Base-by-base conservation (phyloP, 2,113 vertebrate species). In the Oenanthe oenanthe region DNA sequence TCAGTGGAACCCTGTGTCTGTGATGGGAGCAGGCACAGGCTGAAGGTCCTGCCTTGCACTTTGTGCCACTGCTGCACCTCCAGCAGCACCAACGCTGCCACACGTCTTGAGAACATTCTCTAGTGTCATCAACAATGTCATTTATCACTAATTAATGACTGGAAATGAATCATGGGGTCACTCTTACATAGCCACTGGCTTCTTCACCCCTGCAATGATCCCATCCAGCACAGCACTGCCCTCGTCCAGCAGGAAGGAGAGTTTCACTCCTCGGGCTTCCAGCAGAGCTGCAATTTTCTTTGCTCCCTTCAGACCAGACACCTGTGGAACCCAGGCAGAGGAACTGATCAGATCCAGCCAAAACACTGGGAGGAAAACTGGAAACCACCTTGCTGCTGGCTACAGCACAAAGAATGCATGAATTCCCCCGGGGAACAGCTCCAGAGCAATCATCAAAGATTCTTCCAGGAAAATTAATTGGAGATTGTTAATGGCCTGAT, bases 201-300 rank as follows among this genome's bases (percentile, higher is more conserved):
- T 98, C 21, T 98, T 42, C 63, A 99, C 61, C 25, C 84, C 98
- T 4, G 92, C 74, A 56, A 99, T 58, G 82, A 99, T 66, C 28
- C 97, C 98, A 12, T 99, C 98, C 4, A 97, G 2, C 38, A 99
- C 86, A 1, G 97, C 97, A 10, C 98, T 96, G 4, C 99, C 98
- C 92, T 99, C 99, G 0, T 99, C 99, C 66, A 99, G 95, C 50
- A 99, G 63, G 91, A 99, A 99, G 47, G 96, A 97, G 42, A 99
- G 97, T 43, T 97, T 97, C 54, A 99, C 93, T 5, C 98, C 98
- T 48, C 98, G 97, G 16, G 97, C 94, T 91, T 99, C 98, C 67
- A 99, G 92, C 40, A 98, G 26, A 48, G 95, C 97, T 56, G 98
- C 98, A 9, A 99, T 99, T 95, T 97, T 98, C 96, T 84, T 54